A percentile compares a stretch with the other conserved stretches of the same genome.
Conservation (phyloP, 2,113 vertebrate genomes). For the Nicator chloris region DNA sequence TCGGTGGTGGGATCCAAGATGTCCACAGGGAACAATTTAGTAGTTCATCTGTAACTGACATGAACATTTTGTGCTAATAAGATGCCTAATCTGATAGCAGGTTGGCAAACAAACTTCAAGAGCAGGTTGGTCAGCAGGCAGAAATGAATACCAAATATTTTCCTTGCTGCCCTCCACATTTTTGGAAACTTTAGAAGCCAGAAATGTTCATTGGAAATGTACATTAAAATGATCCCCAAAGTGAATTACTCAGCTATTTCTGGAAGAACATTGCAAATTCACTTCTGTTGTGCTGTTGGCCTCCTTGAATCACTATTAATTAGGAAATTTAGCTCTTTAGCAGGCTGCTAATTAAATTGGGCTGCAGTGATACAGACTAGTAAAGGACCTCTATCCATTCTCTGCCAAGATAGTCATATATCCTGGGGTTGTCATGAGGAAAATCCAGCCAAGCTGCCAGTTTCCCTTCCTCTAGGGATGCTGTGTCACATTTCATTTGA, state of each 20-base stretch:
- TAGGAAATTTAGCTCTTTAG: constrained; percentile 45
- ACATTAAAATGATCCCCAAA: not conserved
- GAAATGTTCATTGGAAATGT: not conserved
- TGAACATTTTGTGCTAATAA: not conserved
- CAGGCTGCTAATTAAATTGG: constrained; percentile 50
- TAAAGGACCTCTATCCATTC: not conserved
- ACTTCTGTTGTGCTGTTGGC: constrained; percentile 8
- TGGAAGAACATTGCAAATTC: not conserved
- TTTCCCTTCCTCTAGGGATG: constrained; percentile 25
- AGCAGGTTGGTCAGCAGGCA: not conserved
- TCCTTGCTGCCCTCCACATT: not conserved
- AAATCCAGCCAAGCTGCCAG: constrained; percentile 24
- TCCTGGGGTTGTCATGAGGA: constrained; percentile 15
- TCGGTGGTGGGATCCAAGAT: not conserved
- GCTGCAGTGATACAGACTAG: constrained; percentile 6
- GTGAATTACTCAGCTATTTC: constrained; percentile 41
- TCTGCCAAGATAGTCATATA: not conserved
- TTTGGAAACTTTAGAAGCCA: not conserved
- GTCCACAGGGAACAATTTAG: not conserved
- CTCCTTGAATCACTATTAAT: constrained; percentile 46
- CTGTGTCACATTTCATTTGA: not conserved
- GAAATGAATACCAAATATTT: not conserved
- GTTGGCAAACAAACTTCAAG: not conserved
- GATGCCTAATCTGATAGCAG: not conserved
- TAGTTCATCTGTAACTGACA: not conserved